A percentile compares a stretch with the other conserved stretches of the same genome.
These are phyloP conservation scores for Zootermopsis nevadensis DNA, from an alignment of 2,888 invertebrate species.

Conservation along the genomic window DNA sequence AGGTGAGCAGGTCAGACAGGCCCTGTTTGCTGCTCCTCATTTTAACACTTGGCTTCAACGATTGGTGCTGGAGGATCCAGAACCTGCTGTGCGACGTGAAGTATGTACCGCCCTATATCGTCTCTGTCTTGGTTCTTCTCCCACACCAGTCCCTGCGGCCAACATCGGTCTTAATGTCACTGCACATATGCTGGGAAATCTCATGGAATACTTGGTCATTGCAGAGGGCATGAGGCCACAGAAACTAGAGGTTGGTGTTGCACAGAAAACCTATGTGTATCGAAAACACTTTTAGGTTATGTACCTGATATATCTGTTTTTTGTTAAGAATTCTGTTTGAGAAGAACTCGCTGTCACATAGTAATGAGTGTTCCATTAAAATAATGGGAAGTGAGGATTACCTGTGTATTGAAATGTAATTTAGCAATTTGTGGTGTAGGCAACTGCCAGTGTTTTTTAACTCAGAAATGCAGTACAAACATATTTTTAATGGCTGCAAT, in stretches of 20 bases:
- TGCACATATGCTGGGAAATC: slow-evolving; percentile 83
- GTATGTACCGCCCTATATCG: slow-evolving; percentile 93
- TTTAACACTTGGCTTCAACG: slow-evolving; percentile 83
- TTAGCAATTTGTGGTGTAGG: too few relatives aligned
- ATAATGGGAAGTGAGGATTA: too few relatives aligned
- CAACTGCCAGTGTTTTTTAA: too few relatives aligned
- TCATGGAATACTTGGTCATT: slow-evolving; percentile 82
- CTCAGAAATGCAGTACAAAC: too few relatives aligned
- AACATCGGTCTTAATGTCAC: slow-evolving; percentile 68
- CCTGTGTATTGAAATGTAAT: too few relatives aligned
- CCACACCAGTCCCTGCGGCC: slow-evolving; percentile 59
- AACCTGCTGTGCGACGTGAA: slow-evolving; percentile 90
- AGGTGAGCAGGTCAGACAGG: slow-evolving; percentile 80
- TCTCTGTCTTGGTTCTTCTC: slow-evolving; percentile 79
- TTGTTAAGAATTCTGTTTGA: too few relatives aligned
- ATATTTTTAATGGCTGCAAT: background rate
- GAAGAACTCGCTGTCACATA: too few relatives aligned
- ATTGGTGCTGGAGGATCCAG: slow-evolving; percentile 90
- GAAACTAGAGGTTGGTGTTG: slow-evolving; percentile 63
- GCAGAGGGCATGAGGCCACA: slow-evolving; percentile 87
- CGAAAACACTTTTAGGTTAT: too few relatives aligned
- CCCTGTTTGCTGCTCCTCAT: slow-evolving; percentile 79
- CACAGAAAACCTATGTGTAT: too few relatives aligned
- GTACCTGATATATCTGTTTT: too few relatives aligned
- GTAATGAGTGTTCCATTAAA: too few relatives aligned